Conservation (phyloP, 2,113 vertebrate species). For the Brachypodius melanocephalos region DNA sequence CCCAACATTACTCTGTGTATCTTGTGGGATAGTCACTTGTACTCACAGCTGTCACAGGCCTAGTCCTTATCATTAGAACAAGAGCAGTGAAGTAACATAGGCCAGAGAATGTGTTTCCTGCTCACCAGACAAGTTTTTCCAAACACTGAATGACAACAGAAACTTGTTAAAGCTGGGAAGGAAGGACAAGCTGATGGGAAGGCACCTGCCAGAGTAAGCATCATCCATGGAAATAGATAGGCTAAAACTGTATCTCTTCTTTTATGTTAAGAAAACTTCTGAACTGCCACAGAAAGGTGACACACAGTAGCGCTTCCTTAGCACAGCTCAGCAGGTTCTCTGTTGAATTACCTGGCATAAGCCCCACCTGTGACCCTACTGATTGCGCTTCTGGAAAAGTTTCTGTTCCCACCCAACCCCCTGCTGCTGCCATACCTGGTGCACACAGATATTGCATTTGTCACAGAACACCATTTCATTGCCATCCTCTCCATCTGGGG, state of each 20-base stretch:
- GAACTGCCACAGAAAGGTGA: not conserved
- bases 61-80: not conserved
- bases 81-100: not conserved
- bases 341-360: not conserved
- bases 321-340: not conserved
- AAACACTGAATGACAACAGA: not conserved
- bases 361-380: not conserved
- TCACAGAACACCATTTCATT: conserved; percentile 99
- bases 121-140: not conserved
- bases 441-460: conserved; percentile 98
- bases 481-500: conserved; percentile 95
- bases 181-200: not conserved
- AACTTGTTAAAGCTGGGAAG: not conserved
- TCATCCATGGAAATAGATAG: not conserved
- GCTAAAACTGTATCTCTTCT: not conserved
- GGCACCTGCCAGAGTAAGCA: not conserved
- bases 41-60: not conserved
- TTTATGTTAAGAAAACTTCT: not conserved
- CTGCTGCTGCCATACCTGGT: conserved; percentile 80
- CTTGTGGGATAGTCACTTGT: not conserved
- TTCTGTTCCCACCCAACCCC: not conserved
- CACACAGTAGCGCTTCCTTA: not conserved
- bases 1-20: not conserved
- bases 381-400: not conserved
- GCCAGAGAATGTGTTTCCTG: not conserved